phyloP scores from a whole-genome alignment of 2,797 vertebrate species.

The Sternarchorhynchus goeldii region DNA sequence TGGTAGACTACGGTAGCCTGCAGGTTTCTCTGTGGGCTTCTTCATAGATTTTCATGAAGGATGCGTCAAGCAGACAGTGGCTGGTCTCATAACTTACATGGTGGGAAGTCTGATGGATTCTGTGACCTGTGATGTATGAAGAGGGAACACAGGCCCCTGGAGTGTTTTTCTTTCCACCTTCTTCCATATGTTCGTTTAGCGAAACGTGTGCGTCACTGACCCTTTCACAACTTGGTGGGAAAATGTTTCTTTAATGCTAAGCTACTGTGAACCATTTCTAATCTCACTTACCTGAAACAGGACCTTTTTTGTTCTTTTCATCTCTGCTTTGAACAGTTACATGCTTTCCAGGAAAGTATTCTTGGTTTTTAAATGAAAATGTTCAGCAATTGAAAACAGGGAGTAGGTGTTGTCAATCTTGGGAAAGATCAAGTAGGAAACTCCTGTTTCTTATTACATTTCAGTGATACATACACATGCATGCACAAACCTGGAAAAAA shows the following conservation, averaged over 20 bases:
- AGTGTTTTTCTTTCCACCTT: slow-evolving; percentile 39
- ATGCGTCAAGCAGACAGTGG: slow-evolving; percentile 56
- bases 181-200: slow-evolving; percentile 28
- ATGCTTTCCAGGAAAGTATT: no score
- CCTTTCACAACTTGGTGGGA: slow-evolving; percentile 17
- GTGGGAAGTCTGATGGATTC: slow-evolving; percentile 39
- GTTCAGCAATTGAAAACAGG: no score
- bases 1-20: no score
- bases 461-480: no score
- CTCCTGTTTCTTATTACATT: no score
- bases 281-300: neutral
- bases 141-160: slow-evolving; percentile 26
- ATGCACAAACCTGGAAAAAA: no score
- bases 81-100: slow-evolving; percentile 60
- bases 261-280: slow-evolving; percentile 11
- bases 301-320: no score
- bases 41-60: slow-evolving; percentile 24
- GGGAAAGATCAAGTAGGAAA: no score
- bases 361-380: no score
- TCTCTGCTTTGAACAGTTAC: no score
- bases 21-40: neutral
- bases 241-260: neutral
- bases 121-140: slow-evolving; percentile 18
- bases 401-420: no score
- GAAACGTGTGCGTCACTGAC: slow-evolving; percentile 10